phyloP scores from a whole-genome alignment of 2,888 invertebrate species.

The Mythimna impura region DNA sequence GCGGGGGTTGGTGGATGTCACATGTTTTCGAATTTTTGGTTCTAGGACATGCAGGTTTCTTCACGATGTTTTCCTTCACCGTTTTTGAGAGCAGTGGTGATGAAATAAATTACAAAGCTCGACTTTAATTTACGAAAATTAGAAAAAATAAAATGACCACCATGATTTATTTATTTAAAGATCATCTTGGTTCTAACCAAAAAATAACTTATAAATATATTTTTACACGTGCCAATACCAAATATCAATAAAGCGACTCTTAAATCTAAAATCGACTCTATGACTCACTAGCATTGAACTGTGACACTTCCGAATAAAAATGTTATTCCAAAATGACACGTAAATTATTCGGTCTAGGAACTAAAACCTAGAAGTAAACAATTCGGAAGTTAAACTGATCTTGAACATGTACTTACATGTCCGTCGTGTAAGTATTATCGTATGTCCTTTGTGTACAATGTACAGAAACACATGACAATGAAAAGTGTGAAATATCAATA shows the following conservation, averaged over 20 bases:
- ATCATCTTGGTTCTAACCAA: neutral
- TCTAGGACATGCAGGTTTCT: too few relatives aligned
- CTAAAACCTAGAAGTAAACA: conserved; percentile 22
- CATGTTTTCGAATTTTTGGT: too few relatives aligned
- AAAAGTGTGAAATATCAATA: conserved; percentile 44
- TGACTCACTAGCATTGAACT: conserved; percentile 29
- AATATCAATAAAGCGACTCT: neutral
- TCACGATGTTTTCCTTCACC: too few relatives aligned
- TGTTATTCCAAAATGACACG: conserved; percentile 27
- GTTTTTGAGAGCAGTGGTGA: too few relatives aligned
- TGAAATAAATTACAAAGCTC: neutral
- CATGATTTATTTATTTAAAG: neutral
- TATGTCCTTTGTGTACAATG: conserved; percentile 22
- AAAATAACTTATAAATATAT: neutral
- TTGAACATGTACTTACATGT: conserved; percentile 34
- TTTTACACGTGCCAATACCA: neutral
- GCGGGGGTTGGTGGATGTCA: too few relatives aligned
- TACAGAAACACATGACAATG: conserved; percentile 22
- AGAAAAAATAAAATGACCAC: neutral
- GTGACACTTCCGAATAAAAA: conserved; percentile 44
- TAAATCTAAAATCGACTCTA: neutral
- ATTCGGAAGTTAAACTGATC: conserved; percentile 46
- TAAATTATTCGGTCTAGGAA: conserved; percentile 27
- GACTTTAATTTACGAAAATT: neutral
- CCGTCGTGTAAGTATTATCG: conserved; percentile 35